phyloP scores from a whole-genome alignment of 2,797 vertebrate genomes.

The Parauchenoglanis ngamensis region DNA sequence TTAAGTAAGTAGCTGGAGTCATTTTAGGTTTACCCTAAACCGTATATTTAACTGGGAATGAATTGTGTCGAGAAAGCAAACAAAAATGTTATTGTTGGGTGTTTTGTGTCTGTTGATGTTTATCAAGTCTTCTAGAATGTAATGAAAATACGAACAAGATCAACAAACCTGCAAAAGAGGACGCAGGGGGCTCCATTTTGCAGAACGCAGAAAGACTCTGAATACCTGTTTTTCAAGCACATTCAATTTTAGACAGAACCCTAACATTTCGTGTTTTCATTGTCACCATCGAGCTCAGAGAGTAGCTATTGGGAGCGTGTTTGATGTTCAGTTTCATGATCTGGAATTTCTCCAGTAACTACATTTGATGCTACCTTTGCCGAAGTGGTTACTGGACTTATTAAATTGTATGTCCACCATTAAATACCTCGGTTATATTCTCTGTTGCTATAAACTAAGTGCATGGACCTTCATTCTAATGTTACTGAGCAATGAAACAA shows the following conservation, averaged over 20 bases:
- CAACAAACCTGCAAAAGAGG: constrained; percentile 33
- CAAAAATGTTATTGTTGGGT: not conserved
- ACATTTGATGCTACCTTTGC: not conserved
- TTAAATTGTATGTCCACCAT: not conserved
- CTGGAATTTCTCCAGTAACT: too few species aligned
- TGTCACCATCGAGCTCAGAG: not conserved
- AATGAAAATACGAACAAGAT: constrained; percentile 28
- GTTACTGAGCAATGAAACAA: not conserved
- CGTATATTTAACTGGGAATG: not conserved
- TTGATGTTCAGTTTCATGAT: not conserved
- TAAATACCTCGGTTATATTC: not conserved
- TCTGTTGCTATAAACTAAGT: not conserved
- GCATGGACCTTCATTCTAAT: not conserved
- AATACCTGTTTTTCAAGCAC: not conserved
- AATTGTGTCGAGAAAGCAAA: not conserved
- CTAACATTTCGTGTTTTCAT: not conserved
- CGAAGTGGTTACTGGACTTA: not conserved
- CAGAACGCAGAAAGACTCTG: constrained; percentile 32
- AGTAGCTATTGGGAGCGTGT: not conserved
- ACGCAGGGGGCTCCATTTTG: constrained; percentile 51
- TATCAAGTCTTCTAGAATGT: not conserved
- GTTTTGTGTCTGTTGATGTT: constrained; percentile 16
- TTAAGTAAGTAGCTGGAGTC: constrained; percentile 82
- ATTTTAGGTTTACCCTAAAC: not conserved
- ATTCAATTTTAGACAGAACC: not conserved